Conservation (phyloP, 1,140 invertebrate species). For the Pollicipes pollicipes region DNA sequence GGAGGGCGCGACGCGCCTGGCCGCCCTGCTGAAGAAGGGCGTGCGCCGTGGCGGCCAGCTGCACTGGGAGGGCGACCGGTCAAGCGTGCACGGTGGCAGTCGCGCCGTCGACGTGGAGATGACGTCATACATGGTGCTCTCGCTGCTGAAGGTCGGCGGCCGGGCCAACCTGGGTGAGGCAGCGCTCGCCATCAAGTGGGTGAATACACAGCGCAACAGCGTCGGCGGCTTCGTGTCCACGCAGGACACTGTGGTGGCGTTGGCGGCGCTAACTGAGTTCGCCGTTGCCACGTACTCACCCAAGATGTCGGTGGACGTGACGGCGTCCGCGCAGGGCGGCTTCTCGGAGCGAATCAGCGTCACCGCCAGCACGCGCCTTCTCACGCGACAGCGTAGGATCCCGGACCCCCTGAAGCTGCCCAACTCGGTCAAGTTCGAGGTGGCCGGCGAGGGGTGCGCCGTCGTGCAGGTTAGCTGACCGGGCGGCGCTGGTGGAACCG, state of each 20-base stretch:
- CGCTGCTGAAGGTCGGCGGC: slow-evolving; percentile 40
- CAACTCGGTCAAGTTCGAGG: slow-evolving; percentile 10
- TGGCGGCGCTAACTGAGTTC: slow-evolving; percentile 43
- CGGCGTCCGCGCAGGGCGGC: neutral
- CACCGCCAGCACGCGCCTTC: slow-evolving; percentile 15
- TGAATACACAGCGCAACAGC: slow-evolving; percentile 37
- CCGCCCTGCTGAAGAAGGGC: neutral
- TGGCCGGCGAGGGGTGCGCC: slow-evolving; percentile 16
- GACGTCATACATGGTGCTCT: slow-evolving; percentile 50
- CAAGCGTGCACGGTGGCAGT: neutral
- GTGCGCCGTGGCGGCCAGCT: slow-evolving; percentile 19
- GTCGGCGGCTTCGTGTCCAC: slow-evolving; percentile 57
- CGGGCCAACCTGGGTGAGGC: slow-evolving; percentile 33
- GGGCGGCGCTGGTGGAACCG: too few relatives aligned
- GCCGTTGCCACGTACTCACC: neutral
- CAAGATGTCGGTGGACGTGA: neutral
- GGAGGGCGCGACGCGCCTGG: neutral
- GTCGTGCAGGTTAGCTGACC: too few relatives aligned
- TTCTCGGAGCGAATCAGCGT: slow-evolving; percentile 6
- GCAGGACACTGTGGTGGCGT: slow-evolving; percentile 43
- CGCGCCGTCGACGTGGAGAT: slow-evolving; percentile 38
- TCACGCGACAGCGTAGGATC: slow-evolving; percentile 9
- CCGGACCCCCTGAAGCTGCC: slow-evolving; percentile 11
- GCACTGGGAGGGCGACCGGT: slow-evolving; percentile 25
- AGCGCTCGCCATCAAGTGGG: slow-evolving; percentile 43